Evolutionary conservation across 2,113 vertebrate species (phyloP).

Genomic region (Psephotus haematonotus): DNA sequence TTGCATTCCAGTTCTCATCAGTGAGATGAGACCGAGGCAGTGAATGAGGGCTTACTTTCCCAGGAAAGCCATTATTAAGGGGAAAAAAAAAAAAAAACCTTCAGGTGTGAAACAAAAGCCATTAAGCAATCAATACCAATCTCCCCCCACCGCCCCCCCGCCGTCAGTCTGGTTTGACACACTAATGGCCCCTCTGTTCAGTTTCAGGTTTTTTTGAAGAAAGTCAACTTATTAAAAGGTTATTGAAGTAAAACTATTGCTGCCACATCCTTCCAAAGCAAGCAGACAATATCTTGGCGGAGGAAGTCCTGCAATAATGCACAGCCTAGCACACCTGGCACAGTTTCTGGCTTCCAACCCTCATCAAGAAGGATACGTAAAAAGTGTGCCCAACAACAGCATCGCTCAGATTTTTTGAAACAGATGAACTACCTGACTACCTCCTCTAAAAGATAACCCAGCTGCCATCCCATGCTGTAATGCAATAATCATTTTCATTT

Average conservation of each 20-base stretch:
- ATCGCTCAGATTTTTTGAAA: background rate
- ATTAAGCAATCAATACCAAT: background rate
- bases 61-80: background rate
- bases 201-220: background rate
- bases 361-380: background rate
- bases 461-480: background rate
- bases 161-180: background rate
- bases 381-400: background rate
- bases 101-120: background rate
- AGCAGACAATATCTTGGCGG: background rate
- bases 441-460: background rate
- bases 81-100: accelerated
- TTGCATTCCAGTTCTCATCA: background rate
- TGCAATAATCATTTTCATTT: background rate
- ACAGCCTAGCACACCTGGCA: background rate
- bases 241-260: background rate
- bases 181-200: background rate
- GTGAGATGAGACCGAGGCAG: background rate
- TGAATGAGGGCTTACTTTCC: background rate
- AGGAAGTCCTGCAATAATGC: background rate
- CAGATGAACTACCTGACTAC: background rate
- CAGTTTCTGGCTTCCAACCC: background rate
- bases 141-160: background rate
- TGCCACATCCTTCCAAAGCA: background rate
- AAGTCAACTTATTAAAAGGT: background rate